These are phyloP conservation scores for Polypterus bichir DNA, from an alignment of 2,113 vertebrate genomes.

Conservation along the genomic window DNA sequence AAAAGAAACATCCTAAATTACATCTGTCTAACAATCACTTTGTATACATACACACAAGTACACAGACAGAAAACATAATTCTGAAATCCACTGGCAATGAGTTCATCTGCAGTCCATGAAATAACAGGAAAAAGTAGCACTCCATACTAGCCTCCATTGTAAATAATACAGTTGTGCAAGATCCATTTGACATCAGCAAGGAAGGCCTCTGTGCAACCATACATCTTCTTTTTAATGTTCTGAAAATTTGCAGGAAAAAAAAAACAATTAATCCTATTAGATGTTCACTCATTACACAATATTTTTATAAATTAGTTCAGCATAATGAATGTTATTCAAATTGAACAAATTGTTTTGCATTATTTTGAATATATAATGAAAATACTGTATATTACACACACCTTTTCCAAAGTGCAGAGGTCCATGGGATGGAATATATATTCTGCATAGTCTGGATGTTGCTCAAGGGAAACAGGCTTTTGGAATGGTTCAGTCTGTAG, in stretches of 20 bases:
- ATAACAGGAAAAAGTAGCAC: background rate
- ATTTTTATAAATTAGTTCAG: no score
- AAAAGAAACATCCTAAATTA: conserved; percentile 10
- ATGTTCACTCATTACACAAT: no score
- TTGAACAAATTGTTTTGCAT: background rate
- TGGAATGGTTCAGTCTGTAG: conserved; percentile 91
- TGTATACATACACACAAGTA: no score
- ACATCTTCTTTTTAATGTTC: conserved; percentile 98
- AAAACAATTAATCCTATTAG: no score
- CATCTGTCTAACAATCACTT: no score
- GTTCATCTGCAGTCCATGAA: no score
- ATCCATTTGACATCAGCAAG: conserved; percentile 97
- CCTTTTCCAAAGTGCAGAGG: conserved; percentile 92
- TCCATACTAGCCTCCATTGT: conserved; percentile 78
- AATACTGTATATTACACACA: conserved; percentile 29
- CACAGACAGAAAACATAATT: no score
- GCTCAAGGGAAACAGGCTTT: conserved; percentile 91
- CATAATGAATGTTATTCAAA: background rate
- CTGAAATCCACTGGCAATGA: no score
- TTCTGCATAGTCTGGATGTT: conserved; percentile 94
- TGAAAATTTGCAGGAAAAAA: conserved; percentile 23
- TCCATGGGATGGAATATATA: conserved; percentile 98
- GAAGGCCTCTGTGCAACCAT: conserved; percentile 95
- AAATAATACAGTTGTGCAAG: conserved; percentile 97
- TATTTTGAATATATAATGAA: background rate